Evolutionary conservation across 2,888 invertebrate species (phyloP).

Genomic region (Nezara viridula): DNA sequence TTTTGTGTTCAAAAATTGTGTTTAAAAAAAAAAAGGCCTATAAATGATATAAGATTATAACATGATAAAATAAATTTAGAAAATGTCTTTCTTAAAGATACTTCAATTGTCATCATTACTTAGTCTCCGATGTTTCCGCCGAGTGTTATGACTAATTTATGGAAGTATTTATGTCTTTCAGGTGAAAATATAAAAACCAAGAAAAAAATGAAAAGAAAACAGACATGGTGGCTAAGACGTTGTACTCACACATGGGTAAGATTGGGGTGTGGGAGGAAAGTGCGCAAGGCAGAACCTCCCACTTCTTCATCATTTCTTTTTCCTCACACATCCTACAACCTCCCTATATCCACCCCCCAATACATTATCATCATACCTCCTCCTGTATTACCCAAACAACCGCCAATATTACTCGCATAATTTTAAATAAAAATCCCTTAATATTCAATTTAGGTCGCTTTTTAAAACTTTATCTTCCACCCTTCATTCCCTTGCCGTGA

Average conservation of each 20-base stretch:
- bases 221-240: conserved; percentile 6
- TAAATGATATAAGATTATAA: too few species aligned
- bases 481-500: conserved; percentile 14
- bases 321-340: conserved; percentile 4
- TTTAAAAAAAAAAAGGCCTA: too few species aligned
- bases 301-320: conserved; percentile 24
- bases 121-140: too few species aligned
- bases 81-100: too few species aligned
- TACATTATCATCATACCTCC: conserved; percentile 12
- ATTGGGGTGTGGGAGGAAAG: not conserved
- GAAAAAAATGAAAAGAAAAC: not conserved
- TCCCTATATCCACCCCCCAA: not conserved
- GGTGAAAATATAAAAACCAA: too few species aligned
- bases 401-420: conserved; percentile 16
- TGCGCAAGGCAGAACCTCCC: conserved; percentile 47
- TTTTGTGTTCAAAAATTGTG: too few species aligned
- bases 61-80: too few species aligned
- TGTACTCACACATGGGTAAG: not conserved
- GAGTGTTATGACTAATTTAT: too few species aligned
- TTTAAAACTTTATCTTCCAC: conserved; percentile 27
- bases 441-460: conserved; percentile 36
- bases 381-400: conserved; percentile 3
- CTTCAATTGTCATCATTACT: too few species aligned
- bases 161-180: too few species aligned
- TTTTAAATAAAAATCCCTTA: conserved; percentile 18